These are phyloP conservation scores for Mantis religiosa DNA, from an alignment of 2,888 invertebrate species.

Conservation along the genomic window DNA sequence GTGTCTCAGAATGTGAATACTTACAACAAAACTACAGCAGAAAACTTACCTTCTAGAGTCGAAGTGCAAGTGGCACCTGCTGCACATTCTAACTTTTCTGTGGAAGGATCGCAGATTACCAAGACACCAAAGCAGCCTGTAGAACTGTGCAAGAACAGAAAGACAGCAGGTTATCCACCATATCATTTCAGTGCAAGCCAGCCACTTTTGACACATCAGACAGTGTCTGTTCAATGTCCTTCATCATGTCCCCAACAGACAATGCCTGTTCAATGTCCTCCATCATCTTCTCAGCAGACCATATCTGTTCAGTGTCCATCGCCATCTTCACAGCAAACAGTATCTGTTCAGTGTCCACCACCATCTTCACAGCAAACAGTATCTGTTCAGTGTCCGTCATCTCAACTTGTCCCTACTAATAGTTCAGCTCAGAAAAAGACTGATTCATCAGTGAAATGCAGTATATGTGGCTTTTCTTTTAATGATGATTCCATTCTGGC, in stretches of 20 bases:
- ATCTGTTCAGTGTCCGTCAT: neutral
- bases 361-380: neutral
- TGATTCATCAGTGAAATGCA: slow-evolving; percentile 48
- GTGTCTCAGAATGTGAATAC: neutral
- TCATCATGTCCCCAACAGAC: neutral
- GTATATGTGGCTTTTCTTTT: slow-evolving; percentile 70
- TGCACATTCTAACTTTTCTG: neutral
- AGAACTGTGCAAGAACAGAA: neutral
- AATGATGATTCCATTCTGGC: slow-evolving; percentile 64
- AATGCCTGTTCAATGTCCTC: neutral
- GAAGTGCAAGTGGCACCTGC: neutral
- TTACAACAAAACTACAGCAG: neutral
- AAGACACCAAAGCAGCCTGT: neutral
- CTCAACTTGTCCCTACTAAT: neutral
- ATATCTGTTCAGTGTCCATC: neutral
- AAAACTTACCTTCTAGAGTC: neutral
- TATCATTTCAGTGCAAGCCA: neutral
- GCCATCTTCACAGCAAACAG: neutral
- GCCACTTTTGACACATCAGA: neutral
- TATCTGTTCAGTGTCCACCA: neutral
- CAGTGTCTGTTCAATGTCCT: neutral
- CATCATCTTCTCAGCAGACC: neutral
- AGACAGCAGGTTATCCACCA: neutral
- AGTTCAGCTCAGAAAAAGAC: neutral
- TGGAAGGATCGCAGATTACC: neutral